phyloP scores from a whole-genome alignment of 2,797 vertebrate genomes.

The Eulemur rubriventer region DNA sequence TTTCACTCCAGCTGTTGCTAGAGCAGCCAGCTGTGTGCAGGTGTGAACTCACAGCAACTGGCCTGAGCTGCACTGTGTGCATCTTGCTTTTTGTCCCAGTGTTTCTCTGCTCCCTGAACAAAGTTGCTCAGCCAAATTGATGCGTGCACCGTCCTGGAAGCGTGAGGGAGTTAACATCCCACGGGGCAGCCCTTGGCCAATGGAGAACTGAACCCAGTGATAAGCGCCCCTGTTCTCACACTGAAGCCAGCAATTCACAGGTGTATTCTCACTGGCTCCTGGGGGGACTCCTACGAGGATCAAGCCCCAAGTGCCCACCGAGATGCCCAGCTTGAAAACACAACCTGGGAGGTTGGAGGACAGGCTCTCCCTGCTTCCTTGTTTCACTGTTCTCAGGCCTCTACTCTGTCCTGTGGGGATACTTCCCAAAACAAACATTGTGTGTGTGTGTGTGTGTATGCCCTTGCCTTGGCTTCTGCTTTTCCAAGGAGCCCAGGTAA shows the following conservation, averaged over 20 bases:
- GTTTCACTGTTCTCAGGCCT: not conserved
- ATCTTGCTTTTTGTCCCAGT: not conserved
- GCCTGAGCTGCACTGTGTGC: not conserved
- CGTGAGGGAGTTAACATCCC: not conserved
- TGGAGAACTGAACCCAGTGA: not conserved
- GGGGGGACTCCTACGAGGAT: not conserved
- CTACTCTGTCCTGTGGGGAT: not conserved
- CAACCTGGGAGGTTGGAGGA: not conserved
- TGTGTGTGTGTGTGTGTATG: not conserved
- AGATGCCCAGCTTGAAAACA: not conserved
- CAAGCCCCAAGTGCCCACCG: not conserved
- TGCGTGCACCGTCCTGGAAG: not conserved
- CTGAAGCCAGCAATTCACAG: not conserved
- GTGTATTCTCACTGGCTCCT: not conserved
- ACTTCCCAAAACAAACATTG: not conserved
- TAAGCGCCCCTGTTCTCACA: not conserved
- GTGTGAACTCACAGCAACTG: not conserved
- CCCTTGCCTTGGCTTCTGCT: not conserved
- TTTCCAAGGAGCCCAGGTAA: not conserved
- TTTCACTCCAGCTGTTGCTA: not conserved
- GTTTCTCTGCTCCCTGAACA: not conserved
- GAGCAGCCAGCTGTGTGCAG: not conserved
- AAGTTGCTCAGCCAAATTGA: not conserved
- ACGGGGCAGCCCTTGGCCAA: not conserved
- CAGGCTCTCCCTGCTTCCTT: not conserved